phyloP scores from a whole-genome alignment of 2,888 invertebrate species.

The Meteorus cinctellus region DNA sequence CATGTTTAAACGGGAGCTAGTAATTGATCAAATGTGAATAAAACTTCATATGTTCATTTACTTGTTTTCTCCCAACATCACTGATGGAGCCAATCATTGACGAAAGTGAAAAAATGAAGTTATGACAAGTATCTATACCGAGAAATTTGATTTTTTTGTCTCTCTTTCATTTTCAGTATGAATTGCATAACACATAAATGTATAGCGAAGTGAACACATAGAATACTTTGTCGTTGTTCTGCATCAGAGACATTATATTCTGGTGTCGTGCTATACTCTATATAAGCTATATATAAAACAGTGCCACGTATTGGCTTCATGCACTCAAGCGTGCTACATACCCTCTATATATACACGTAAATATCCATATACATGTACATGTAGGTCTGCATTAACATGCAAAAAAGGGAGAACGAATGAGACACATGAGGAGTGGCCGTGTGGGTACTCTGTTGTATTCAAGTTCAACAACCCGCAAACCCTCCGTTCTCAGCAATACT shows the following conservation, averaged over 20 bases:
- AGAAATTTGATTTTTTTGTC: no score
- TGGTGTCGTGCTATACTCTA: conserved; percentile 9
- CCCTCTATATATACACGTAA: background rate
- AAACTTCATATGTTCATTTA: no score
- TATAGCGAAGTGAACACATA: background rate
- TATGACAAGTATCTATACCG: no score
- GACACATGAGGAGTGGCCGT: conserved; percentile 31
- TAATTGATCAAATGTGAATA: no score
- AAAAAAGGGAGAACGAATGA: conserved; percentile 29
- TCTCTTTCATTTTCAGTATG: no score
- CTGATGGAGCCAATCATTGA: no score
- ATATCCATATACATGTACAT: conserved; percentile 12
- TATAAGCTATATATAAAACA: background rate
- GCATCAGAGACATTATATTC: conserved; percentile 17
- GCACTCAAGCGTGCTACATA: background rate
- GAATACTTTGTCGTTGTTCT: background rate
- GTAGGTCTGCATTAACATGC: conserved; percentile 24
- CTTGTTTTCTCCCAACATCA: no score
- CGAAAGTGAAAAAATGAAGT: no score
- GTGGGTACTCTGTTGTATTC: conserved; percentile 39
- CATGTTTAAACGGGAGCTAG: no score
- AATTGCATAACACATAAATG: no score
- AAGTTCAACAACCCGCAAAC: conserved; percentile 49
- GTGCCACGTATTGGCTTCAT: conserved; percentile 23
- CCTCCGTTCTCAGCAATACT: conserved; percentile 12